A percentile compares a stretch with the other conserved stretches of the same genome.
These are phyloP conservation scores for Bellardia pandia DNA, from an alignment of 2,888 invertebrate genomes.

Conservation along the genomic window DNA sequence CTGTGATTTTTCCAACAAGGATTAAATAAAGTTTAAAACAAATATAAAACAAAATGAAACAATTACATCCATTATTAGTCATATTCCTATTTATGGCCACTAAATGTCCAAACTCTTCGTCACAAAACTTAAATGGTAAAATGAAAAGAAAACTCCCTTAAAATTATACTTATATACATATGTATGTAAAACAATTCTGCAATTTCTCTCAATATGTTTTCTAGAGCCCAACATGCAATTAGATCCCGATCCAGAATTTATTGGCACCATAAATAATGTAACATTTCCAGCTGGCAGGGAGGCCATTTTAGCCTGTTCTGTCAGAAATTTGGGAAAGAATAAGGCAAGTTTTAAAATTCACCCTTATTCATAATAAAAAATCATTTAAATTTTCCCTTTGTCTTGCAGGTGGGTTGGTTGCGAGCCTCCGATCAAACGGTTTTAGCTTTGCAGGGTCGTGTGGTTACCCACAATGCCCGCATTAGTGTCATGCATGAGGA, in stretches of 20 bases:
- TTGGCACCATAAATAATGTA: constrained; percentile 83
- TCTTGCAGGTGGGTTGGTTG: constrained; percentile 92
- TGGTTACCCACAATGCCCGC: constrained; percentile 93
- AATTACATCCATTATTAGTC: constrained; percentile 76
- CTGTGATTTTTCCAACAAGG: constrained; percentile 38
- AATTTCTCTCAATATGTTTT: neutral
- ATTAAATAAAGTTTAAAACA: neutral
- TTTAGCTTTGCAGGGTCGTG: constrained; percentile 92
- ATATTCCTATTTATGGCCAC: constrained; percentile 80
- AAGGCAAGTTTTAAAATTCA: constrained; percentile 78
- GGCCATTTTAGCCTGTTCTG: constrained; percentile 83
- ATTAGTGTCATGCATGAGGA: constrained; percentile 93
- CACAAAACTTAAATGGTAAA: constrained; percentile 82
- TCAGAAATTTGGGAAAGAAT: constrained; percentile 84
- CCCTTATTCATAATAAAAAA: neutral
- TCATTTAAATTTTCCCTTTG: neutral
- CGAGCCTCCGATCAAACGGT: constrained; percentile 96
- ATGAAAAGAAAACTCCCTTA: neutral
- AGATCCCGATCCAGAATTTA: constrained; percentile 84
- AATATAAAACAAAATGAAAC: constrained; percentile 76
- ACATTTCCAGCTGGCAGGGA: constrained; percentile 84
- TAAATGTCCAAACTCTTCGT: constrained; percentile 79
- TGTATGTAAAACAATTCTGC: neutral
- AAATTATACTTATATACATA: neutral
- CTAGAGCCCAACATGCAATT: constrained; percentile 81